A percentile compares a stretch with the other conserved stretches of the same genome.
These are phyloP conservation scores for Halcyon badia DNA, from an alignment of 2,797 vertebrate species.

Conservation along the genomic window DNA sequence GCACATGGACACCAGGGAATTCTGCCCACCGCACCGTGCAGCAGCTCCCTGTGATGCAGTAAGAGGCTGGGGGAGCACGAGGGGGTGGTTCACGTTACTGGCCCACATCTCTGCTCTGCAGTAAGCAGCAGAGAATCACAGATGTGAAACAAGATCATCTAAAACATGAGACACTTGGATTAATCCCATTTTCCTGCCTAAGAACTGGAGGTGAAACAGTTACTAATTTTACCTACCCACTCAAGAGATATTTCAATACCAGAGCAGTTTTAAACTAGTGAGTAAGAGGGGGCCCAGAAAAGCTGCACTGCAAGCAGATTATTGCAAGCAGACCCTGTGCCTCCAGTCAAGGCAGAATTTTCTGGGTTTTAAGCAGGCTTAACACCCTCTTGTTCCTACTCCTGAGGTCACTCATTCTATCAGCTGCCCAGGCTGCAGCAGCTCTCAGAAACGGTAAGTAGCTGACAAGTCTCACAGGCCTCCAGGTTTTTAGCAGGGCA, in stretches of 20 bases:
- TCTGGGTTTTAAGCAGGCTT: neutral
- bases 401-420: neutral
- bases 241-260: neutral
- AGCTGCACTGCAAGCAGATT: neutral
- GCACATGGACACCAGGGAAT: accelerated
- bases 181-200: neutral
- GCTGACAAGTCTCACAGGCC: neutral
- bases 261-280: neutral
- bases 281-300: neutral
- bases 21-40: accelerated
- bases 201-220: neutral
- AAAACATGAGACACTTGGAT: neutral
- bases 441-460: neutral
- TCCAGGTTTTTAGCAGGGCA: neutral
- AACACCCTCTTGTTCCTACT: neutral
- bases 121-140: neutral
- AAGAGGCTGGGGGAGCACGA: accelerated
- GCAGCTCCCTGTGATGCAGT: accelerated
- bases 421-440: neutral
- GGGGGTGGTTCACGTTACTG: accelerated
- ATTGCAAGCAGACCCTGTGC: neutral
- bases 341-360: neutral
- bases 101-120: neutral
- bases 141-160: neutral
- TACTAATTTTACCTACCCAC: accelerated